These are phyloP conservation scores for Gymnogyps californianus DNA, from an alignment of 2,113 vertebrate genomes.

Conservation along the genomic window DNA sequence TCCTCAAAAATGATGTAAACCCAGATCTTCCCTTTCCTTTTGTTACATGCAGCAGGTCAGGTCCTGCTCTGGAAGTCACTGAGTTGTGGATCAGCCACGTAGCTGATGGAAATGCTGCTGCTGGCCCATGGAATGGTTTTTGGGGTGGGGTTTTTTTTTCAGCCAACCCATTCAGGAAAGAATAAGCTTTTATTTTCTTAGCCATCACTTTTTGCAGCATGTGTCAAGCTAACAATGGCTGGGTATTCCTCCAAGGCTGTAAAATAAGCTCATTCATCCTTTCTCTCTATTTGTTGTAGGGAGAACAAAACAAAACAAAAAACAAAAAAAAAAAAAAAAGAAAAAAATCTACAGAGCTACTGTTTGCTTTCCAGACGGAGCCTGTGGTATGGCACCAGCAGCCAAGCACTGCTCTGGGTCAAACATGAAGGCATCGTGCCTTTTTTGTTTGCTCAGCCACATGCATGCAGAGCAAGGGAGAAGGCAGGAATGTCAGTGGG, in stretches of 20 bases:
- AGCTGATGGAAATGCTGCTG: neutral
- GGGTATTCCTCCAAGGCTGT: neutral
- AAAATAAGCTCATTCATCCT: conserved; percentile 42
- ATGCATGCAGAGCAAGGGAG: neutral
- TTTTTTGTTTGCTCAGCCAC: neutral
- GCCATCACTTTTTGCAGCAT: neutral
- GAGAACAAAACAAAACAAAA: neutral
- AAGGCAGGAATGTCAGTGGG: neutral
- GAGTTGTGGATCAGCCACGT: neutral
- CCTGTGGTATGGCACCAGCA: neutral
- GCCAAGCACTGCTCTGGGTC: neutral
- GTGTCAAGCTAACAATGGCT: neutral
- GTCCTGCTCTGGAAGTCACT: neutral
- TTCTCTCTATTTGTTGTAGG: neutral
- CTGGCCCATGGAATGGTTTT: neutral
- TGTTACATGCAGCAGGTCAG: neutral
- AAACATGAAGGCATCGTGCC: neutral
- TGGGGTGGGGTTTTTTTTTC: neutral
- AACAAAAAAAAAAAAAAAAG: too few species aligned
- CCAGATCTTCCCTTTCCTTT: neutral
- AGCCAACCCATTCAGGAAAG: neutral
- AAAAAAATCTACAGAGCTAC: neutral
- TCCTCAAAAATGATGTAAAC: neutral
- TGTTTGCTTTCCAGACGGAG: neutral
- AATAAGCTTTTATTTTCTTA: conserved; percentile 29